Base-by-base conservation (phyloP, 2,797 vertebrate species). In the Pangasius krempfi region DNA sequence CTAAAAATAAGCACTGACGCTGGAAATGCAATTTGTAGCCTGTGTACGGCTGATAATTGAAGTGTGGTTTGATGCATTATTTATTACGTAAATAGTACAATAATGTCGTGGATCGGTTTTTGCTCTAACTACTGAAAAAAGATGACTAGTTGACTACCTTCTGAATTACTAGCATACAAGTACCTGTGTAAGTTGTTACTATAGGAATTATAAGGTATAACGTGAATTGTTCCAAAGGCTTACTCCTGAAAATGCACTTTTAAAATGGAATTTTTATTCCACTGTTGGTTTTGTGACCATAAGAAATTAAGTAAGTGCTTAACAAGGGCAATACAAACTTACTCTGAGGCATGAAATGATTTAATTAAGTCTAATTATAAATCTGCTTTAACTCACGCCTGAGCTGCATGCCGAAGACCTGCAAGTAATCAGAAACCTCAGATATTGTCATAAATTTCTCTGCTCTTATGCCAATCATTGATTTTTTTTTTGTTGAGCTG, bases 401-500 rank as follows among this genome's bases (percentile, higher is more conserved):
- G 25, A n/a, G 12, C 44, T 25, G 72, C 72, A 75, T 75, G 72
- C 72, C 27, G 3, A 25, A 70, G 44, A n/a, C n/a, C 33, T 27
- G 22, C 58, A 47, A 10, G 56, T 44, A 16, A n/a, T 82, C 80
- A 14, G 20, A 62, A 44, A 62, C 6, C 12, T 16, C 9, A 27
- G 25, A 83, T n/a, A 18, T 64, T 54, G 9, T 22, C n/a, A 33
- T 37, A 37, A 10, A 58, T 80, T 80, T 22, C 30, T 60, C 5
- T 13, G 30, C 33, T 40, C 33, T 44, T 25, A 40, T 0, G 20
- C 56, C 56, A 81, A 58, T 60, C 20, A 7, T 27, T 20, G 20
- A 13, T 81, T 54, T 52, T 16, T 70, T 47, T 25, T n/a, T 37
- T 37, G 2, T 22, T 80, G 50, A 84, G n/a, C 79, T 93, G 91